Base-by-base conservation (phyloP, 2,888 invertebrate species). In the Zygogramma bicolorata region DNA sequence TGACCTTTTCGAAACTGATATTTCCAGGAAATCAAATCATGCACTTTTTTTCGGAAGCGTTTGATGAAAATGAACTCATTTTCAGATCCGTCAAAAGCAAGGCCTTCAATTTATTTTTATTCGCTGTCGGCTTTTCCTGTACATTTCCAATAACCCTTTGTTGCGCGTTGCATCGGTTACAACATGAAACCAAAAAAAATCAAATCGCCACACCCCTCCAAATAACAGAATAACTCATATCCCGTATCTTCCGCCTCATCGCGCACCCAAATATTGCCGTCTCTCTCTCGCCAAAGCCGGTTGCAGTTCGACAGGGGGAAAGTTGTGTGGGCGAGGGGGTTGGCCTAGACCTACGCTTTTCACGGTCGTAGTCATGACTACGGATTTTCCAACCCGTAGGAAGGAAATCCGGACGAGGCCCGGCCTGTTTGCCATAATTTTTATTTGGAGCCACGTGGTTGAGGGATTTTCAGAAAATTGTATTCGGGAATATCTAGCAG, bases 341-440 rank as follows among this genome's bases (percentile, higher is more conserved):
- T 79, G 79, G 79, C 79, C 76, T 77, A 77, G 76, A 77, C 77
- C 76, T 68, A 76, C 79, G 73, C 74, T 70, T 71, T 77, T 79
- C 77, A 77, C 75, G 76, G 79, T 74, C 79, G 76, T 76, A 66
- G 70, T 71, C 74, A 73, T 77, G 73, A 73, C 40, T 68, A 79
- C 71, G 34, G n/a, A 15, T 20, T 58, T 49, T 3, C 66, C 57
- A 29, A 29, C 66, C 73, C 58, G 13, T 20, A 42, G 22, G 61
- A 22, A 7, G 61, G 61, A 22, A 61, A 20, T 61, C 13, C 15
- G 10, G 22, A 34, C 22, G 13, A 25, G 8, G 40, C 40, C 27
- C 27, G n/a, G 10, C 59, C 59, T 29, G 31, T 59, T 59, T 59
- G 6, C 10, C 15, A 18, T 15, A 46, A 18, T 46, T 46, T 46